Evolutionary conservation across 1,140 invertebrate genomes (phyloP), one percentile per base, ranked within the genome.

Genomic region (Sycophila sp.): DNA sequence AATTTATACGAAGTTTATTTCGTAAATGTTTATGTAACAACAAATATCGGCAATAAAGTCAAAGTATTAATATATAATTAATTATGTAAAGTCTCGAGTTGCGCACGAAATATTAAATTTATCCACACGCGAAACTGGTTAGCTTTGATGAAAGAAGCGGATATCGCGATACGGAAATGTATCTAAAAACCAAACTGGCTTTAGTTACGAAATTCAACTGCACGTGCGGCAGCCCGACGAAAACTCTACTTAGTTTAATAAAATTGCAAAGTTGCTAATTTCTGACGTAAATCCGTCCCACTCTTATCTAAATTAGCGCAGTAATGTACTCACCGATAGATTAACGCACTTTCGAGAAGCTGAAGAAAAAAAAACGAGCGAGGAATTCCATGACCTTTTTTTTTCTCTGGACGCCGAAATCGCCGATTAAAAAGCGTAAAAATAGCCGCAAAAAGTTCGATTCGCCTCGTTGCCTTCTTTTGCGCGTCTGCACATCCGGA

Each of bases 381-480:
- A 40, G n/a, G n/a, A n/a, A n/a, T n/a, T n/a, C n/a, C n/a, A n/a
- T n/a, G n/a, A n/a, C n/a, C n/a, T n/a, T n/a, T n/a, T n/a, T n/a
- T n/a, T n/a, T n/a, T n/a, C n/a, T n/a, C n/a, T n/a, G n/a, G 53
- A 28, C 4, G 17, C n/a, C 10, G 22, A 59, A 36, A 60, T 60
- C 6, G 58, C 19, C 42, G 42, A 47, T 63, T 63, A 63, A 17
- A 49, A 49, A 47, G 49, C 30, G 38, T 49, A 63, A 47, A 63
- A 49, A 63, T 63, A 63, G 49, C 40, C 49, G 3, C 15, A 34
- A n/a, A 26, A 40, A 59, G 36, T 36, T n/a, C n/a, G 28, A 49
- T 49, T 49, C 59, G n/a, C 59, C 42, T 34, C 40, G 38, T 49
- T 42, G 59, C 42, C 49, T 63, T 63, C 59, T 63, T n/a, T 63